Evolutionary conservation across 2,888 invertebrate genomes (phyloP), one percentile per base, ranked within the genome.

Genomic region (Oligia latruncula): DNA sequence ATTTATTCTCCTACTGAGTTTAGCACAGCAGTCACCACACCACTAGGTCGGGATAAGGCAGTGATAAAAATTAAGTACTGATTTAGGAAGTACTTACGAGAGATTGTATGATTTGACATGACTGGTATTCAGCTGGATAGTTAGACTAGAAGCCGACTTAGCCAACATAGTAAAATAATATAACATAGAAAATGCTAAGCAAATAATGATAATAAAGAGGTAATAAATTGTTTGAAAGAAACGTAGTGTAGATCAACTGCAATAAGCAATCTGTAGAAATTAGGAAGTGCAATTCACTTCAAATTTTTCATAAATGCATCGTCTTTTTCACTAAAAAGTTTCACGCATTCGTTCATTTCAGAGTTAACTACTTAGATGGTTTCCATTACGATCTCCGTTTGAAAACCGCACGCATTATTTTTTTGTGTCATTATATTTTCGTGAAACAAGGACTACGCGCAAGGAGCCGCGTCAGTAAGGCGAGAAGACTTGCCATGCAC

Each of bases 1-100:
- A 71, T 64, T 79, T 82, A 64, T 71, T 71, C 29, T 62, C 29
- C 2, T 17, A 17, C 15, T 23, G 23, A 52, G 29, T 17, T 49
- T 20, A 23, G 49, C 23, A 23, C 20, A 77, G 20, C 40, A 35
- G n/a, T 60, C 58, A 17, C 23, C 8, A 49, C 35, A 17, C 23
- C 8, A 49, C 35, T 29, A 58, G 23, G 23, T 74, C 8, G 23
- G 23, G 2, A 23, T 52, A 73, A 52, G 3, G 74, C 46, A 46
- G 23, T 75, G 35, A 43, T 17, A 58, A 55, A n/a, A 20, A 55
- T 20, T 4, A 20, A 20, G 3, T 52, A 52, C 60, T 62, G 13
- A 17, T 29, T 15, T 20, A 49, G 8, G 11, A 64, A 75, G 20
- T 43, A 46, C 46, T 2, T 46, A n/a, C 11, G 20, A 52, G 35